These are phyloP conservation scores for Sardinella longiceps DNA, from an alignment of 2,797 vertebrate genomes.

Conservation along the genomic window DNA sequence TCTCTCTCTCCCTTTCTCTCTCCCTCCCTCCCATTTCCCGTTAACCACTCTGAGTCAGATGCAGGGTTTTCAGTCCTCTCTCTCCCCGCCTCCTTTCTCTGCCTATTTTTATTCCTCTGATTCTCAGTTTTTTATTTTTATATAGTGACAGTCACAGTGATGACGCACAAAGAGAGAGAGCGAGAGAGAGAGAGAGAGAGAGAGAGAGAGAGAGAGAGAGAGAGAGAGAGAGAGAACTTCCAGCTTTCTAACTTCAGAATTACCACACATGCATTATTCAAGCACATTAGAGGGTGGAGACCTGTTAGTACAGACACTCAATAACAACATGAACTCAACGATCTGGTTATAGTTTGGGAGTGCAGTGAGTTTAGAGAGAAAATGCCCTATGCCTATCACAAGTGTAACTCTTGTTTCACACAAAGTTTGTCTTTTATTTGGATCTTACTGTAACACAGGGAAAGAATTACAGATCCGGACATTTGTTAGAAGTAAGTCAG, in stretches of 20 bases:
- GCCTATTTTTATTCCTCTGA: constrained; percentile 1
- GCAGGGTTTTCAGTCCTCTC: background rate
- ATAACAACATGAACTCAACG: background rate
- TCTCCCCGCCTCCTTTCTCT: background rate
- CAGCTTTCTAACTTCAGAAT: background rate
- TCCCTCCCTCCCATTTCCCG: background rate
- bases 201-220: constrained; percentile 32
- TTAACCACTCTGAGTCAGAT: background rate
- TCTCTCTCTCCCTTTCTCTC: background rate
- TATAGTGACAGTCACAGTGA: background rate
- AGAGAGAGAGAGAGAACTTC: constrained; percentile 15
- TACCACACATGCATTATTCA: background rate
- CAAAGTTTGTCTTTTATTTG: too few relatives aligned
- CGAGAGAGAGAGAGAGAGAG: background rate
- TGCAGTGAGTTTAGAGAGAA: too few relatives aligned
- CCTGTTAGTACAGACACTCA: background rate
- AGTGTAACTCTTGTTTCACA: too few relatives aligned
- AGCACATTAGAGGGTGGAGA: background rate
- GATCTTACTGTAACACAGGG: too few relatives aligned
- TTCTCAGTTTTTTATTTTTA: constrained; percentile 12
- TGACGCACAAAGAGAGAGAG: background rate
- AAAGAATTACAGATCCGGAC: too few relatives aligned
- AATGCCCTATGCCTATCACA: too few relatives aligned
- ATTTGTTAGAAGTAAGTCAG: too few relatives aligned
- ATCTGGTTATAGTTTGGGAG: background rate